Base-by-base conservation (phyloP, 1,140 invertebrate species). In the Pseudobourletiella spinata region DNA sequence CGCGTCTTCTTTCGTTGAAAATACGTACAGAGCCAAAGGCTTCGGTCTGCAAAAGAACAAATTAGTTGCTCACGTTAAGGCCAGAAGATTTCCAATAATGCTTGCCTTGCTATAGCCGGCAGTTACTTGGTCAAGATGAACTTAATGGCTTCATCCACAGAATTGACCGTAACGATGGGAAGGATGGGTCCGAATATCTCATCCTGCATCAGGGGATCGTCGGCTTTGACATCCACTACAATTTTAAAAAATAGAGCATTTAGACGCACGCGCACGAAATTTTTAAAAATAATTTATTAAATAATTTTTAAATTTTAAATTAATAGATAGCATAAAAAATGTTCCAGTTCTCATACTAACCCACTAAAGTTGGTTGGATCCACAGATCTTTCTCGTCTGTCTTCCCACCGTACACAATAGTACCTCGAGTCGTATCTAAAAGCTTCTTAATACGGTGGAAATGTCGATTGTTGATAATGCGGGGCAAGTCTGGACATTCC, bases 1-100 rank as follows among this genome's bases (percentile, higher is more conserved):
- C 42, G 89, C 80, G 68, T 78, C 77, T 66, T 81, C 83, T 76
- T 90, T 82, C 71, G 82, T 82, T 66, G 88, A 83, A 72, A 95
- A 96, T 70, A 92, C 76, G 77, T 97, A 95, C 73, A 94, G 73
- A 70, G 88, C 84, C 72, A 97, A 81, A 48, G 94, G 90, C 73
- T 82, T 80, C 8, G 65, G 60, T 48, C 58, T 65, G 28, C 3
- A 28, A 59, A 56, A 3, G 56, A 30, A 8, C n/a, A 3, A 55
- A 28, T 39, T 42, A 55, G n/a, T 15, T 6, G 0, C n/a, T 59
- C 15, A 59, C 2, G 30, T 50, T 32, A 48, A 8, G 22, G 22
- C 6, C 6, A 46, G 18, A 46, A 46, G 22, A 18, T 46, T 14
- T 18, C 44, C 6, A 14, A 46, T 20, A 6, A 8, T 46, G 8